phyloP scores from a whole-genome alignment of 2,797 vertebrate species.

The Alfaro cultratus region DNA sequence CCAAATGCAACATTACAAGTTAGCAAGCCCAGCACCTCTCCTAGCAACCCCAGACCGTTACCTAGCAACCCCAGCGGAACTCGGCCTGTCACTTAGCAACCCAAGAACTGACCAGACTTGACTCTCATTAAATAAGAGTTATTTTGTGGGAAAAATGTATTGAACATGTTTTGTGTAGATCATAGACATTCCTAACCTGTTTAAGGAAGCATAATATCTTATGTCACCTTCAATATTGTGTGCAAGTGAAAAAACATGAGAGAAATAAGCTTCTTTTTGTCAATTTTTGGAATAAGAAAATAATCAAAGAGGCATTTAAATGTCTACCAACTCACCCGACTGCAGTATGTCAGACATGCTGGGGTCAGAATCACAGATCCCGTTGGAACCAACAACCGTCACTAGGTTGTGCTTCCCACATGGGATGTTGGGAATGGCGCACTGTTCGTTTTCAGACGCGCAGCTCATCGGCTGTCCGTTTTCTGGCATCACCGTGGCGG shows the following conservation, averaged over 20 bases:
- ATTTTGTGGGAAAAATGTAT: too few species aligned
- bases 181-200: too few species aligned
- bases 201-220: too few species aligned
- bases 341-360: conserved; percentile 58
- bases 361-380: conserved; percentile 72
- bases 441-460: conserved; percentile 69
- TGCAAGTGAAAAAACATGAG: neutral
- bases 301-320: neutral
- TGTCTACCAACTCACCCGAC: conserved; percentile 70
- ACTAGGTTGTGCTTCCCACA: conserved; percentile 80
- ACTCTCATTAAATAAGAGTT: too few species aligned
- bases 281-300: neutral
- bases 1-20: too few species aligned
- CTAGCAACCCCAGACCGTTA: too few species aligned
- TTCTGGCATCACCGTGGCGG: conserved; percentile 54
- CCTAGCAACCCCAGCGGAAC: too few species aligned
- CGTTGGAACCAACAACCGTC: conserved; percentile 72
- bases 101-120: too few species aligned
- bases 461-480: conserved; percentile 65
- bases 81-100: too few species aligned
- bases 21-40: too few species aligned
- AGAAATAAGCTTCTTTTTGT: too few species aligned
- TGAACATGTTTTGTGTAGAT: too few species aligned
- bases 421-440: conserved; percentile 71
- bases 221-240: neutral